A percentile compares a stretch with the other conserved stretches of the same genome.
Evolutionary conservation across 2,888 invertebrate species (phyloP).

Genomic region (Torymus auratus): DNA sequence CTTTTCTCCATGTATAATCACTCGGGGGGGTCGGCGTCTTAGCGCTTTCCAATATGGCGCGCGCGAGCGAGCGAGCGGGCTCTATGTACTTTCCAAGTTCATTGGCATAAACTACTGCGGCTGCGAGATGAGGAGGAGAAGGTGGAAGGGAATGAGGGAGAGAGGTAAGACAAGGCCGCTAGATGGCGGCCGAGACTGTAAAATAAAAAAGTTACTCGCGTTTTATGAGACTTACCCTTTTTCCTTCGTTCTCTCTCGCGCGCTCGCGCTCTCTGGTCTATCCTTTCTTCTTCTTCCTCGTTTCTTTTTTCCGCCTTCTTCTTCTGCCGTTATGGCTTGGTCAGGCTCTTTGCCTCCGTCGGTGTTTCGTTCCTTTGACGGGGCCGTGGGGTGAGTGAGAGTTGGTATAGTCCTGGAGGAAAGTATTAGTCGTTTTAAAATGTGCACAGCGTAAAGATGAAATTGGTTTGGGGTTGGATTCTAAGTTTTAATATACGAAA

Average conservation of each 20-base stretch:
- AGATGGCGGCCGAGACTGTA: conserved; percentile 41
- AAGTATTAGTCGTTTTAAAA: too few species aligned
- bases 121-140: conserved; percentile 5
- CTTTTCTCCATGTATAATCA: conserved; percentile 59
- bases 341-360: background rate
- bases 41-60: conserved; percentile 45
- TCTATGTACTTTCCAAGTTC: conserved; percentile 45
- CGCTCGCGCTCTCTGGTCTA: background rate
- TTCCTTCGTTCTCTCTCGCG: background rate
- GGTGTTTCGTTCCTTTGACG: too few species aligned
- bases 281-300: too few species aligned
- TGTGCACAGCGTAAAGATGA: too few species aligned
- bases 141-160: conserved; percentile 11
- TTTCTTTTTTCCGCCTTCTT: background rate
- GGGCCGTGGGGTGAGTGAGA: too few species aligned
- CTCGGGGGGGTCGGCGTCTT: conserved; percentile 12
- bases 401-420: too few species aligned
- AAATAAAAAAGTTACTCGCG: conserved; percentile 58
- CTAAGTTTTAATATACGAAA: too few species aligned
- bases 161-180: conserved; percentile 49
- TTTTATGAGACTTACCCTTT: conserved; percentile 48
- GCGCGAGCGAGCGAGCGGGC: background rate
- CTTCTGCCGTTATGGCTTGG: too few species aligned
- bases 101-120: conserved; percentile 53
- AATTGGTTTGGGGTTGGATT: too few species aligned